These are phyloP conservation scores for Ichneumon xanthorius DNA, from an alignment of 2,888 invertebrate genomes.

Conservation along the genomic window DNA sequence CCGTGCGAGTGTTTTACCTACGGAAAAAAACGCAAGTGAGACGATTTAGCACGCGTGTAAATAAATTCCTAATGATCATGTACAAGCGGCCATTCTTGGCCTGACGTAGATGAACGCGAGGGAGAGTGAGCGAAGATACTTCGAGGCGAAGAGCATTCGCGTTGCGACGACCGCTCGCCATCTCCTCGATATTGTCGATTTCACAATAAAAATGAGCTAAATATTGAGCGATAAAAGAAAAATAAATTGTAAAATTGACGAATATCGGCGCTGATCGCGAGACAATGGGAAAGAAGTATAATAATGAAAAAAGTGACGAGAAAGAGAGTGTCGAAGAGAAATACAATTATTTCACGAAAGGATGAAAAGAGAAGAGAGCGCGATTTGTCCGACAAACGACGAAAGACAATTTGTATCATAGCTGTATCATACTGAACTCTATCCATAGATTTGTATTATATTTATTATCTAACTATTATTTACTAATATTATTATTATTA, in stretches of 20 bases:
- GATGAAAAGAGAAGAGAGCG: constrained; percentile 61
- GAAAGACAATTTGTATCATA: constrained; percentile 82
- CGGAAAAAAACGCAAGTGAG: constrained; percentile 54
- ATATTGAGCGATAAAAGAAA: neutral
- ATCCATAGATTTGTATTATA: constrained; percentile 84
- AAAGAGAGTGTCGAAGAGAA: constrained; percentile 26
- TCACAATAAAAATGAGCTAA: neutral
- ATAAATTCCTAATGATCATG: constrained; percentile 84
- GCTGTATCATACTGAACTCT: constrained; percentile 83
- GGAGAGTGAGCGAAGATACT: constrained; percentile 66
- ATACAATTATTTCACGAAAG: constrained; percentile 64
- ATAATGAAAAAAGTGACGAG: constrained; percentile 24
- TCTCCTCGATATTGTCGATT: constrained; percentile 36
- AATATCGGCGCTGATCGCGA: constrained; percentile 54
- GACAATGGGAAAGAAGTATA: constrained; percentile 14
- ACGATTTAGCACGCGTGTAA: constrained; percentile 82
- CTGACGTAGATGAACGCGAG: constrained; percentile 63
- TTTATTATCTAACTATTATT: constrained; percentile 76
- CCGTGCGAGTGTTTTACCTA: constrained; percentile 28
- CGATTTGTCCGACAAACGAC: constrained; percentile 68
- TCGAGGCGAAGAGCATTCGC: constrained; percentile 17
- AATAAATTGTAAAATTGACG: constrained; percentile 13
- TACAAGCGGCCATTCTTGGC: constrained; percentile 75
- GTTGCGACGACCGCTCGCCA: constrained; percentile 53
- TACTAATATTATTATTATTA: constrained; percentile 74